These are phyloP conservation scores for Gila orcuttii DNA, from an alignment of 2,113 vertebrate species.

Conservation along the genomic window DNA sequence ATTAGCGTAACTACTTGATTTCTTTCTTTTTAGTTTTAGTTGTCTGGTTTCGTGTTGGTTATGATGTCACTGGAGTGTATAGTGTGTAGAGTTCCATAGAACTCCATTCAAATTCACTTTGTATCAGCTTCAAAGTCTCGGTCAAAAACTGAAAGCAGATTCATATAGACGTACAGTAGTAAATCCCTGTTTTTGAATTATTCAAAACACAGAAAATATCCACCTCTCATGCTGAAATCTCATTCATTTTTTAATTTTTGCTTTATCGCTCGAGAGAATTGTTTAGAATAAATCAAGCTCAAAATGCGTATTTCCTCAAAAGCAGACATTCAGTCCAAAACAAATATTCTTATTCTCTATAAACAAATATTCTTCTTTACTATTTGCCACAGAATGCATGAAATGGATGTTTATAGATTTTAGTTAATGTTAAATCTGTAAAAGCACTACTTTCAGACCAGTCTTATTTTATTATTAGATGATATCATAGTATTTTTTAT, in stretches of 20 bases:
- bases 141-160: not conserved
- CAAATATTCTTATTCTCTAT: no score
- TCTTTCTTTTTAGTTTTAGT: not conserved
- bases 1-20: not conserved
- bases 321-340: not conserved
- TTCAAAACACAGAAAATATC: constrained; percentile 4
- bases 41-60: not conserved
- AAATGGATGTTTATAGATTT: not conserved
- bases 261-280: not conserved
- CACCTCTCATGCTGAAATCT: not conserved
- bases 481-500: not conserved
- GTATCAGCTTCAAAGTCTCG: not conserved
- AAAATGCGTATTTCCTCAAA: not conserved
- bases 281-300: constrained; percentile 13
- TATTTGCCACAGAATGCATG: not conserved
- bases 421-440: not conserved
- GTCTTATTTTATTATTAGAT: not conserved
- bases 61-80: not conserved
- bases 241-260: not conserved
- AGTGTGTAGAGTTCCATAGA: not conserved
- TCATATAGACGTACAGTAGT: not conserved
- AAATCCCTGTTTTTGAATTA: constrained; percentile 10
- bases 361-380: not conserved
- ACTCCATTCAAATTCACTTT: not conserved
- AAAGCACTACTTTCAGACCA: not conserved